Conservation (phyloP, 1,140 invertebrate species). For the Bombus picipes region DNA sequence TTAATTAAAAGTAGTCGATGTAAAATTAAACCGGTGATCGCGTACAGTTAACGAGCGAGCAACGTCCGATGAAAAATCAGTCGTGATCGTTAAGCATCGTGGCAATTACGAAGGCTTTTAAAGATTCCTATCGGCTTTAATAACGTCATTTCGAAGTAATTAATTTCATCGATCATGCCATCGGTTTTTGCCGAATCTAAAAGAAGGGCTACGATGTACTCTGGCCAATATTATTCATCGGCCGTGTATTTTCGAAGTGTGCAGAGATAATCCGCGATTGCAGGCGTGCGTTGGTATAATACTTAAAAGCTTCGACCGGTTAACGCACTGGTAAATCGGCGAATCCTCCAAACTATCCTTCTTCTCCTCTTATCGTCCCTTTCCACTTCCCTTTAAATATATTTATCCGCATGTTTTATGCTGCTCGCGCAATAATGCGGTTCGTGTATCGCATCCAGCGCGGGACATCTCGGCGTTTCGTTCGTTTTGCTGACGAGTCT, state of each 20-base stretch:
- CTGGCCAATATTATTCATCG: too few species aligned
- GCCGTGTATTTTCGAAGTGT: neutral
- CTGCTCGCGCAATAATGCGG: conserved; percentile 68
- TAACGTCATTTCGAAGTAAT: conserved; percentile 10
- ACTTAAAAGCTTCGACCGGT: conserved; percentile 26
- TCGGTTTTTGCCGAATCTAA: neutral
- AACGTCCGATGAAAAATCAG: conserved; percentile 17
- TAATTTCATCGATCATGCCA: neutral
- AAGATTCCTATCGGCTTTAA: neutral
- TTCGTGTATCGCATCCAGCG: conserved; percentile 63
- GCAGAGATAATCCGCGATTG: neutral
- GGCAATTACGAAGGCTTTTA: conserved; percentile 19
- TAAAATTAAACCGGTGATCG: conserved; percentile 16
- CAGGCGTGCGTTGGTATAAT: neutral
- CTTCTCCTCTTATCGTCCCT: neutral
- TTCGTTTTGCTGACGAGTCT: conserved; percentile 57
- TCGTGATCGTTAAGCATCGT: conserved; percentile 10
- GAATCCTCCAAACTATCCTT: conserved; percentile 21
- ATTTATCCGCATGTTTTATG: conserved; percentile 73
- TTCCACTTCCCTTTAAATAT: conserved; percentile 62
- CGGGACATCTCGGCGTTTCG: conserved; percentile 49
- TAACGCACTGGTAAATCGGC: conserved; percentile 48
- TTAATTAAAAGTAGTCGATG: conserved; percentile 7
- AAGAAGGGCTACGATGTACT: neutral
- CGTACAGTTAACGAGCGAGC: neutral